These are phyloP conservation scores for Tinea semifulvella DNA, from an alignment of 2,888 invertebrate genomes.

Conservation along the genomic window DNA sequence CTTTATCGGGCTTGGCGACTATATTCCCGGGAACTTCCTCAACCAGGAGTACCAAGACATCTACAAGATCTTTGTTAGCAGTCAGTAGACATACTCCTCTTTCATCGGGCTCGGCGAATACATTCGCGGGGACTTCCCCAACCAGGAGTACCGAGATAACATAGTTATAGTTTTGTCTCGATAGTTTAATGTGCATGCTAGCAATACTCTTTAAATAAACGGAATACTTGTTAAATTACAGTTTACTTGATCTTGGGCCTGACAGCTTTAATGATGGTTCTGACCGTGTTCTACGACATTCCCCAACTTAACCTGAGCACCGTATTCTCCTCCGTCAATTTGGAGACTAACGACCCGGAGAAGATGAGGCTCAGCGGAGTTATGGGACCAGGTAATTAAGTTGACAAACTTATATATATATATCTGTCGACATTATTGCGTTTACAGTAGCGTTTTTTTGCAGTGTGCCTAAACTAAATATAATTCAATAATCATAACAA, in stretches of 20 bases:
- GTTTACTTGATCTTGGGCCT: constrained; percentile 83
- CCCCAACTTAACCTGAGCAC: constrained; percentile 87
- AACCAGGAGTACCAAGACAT: constrained; percentile 79
- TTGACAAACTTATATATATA: constrained; percentile 13
- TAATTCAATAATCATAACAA: too few species aligned
- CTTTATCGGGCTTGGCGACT: constrained; percentile 92
- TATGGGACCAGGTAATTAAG: constrained; percentile 38
- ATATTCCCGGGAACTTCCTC: constrained; percentile 84
- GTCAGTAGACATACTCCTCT: constrained; percentile 85
- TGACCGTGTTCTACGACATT: constrained; percentile 88
- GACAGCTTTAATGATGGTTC: constrained; percentile 83
- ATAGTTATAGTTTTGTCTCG: too few species aligned
- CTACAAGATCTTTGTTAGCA: constrained; percentile 84
- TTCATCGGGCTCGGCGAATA: constrained; percentile 93
- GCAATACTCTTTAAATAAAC: too few species aligned
- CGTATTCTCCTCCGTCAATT: constrained; percentile 74
- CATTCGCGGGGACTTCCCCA: constrained; percentile 83
- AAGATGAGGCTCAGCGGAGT: constrained; percentile 70
- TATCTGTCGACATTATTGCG: too few species aligned
- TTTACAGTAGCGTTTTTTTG: too few species aligned
- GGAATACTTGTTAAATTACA: constrained; percentile 48
- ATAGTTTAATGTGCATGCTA: too few species aligned
- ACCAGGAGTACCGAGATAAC: constrained; percentile 78
- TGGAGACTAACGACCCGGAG: constrained; percentile 66
- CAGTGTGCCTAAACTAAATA: too few species aligned